Evolutionary conservation across 2,888 invertebrate species (phyloP), one percentile per base, ranked within the genome.

Genomic region (Tillus elongatus): DNA sequence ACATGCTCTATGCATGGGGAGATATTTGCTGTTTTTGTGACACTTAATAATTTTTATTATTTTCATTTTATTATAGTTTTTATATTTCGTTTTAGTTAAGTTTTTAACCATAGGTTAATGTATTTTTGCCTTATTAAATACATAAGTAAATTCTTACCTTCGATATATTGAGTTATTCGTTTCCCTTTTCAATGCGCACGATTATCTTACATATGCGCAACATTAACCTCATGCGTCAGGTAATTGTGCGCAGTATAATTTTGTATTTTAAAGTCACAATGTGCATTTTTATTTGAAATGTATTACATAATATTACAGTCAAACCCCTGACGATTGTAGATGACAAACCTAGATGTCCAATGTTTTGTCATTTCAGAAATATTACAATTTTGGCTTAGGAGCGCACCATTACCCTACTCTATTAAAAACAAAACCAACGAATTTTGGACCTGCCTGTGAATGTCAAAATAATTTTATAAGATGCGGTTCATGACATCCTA

Each of bases 221-320:
- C 30, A 36, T 36, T 30, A 30, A 15, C 36, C 14, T 3, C 33
- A 33, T 33, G 11, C 16, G 14, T 33, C 15, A 11, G 30, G 31
- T 37, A 37, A 37, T 37, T 32, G 37, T 37, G 26, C 37, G 15
- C 24, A 19, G 24, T 19, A n/a, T 19, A 6, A 34, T 34, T 34
- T 34, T 11, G 12, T 26, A 37, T 32, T 37, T 37, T 31, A 32
- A 15, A 37, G 16, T 32, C 31, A 31, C n/a, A 13, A 37, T 37
- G 27, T 37, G 37, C 37, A 37, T 31, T 37, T 37, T 37, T 24
- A 31, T 24, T 37, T 13, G 19, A 37, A 37, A 32, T 32, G 24
- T 4, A 37, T 10, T 34, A 34, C 2, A 19, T 15, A 33, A 33
- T 19, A 33, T 33, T 33, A 24, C 33, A 33, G 33, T 19, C 33